Percentiles rank a stretch among this genome's conserved stretches.
phyloP scores from a whole-genome alignment of 92 coral and sea anemone species.

The Siderastrea radians region DNA sequence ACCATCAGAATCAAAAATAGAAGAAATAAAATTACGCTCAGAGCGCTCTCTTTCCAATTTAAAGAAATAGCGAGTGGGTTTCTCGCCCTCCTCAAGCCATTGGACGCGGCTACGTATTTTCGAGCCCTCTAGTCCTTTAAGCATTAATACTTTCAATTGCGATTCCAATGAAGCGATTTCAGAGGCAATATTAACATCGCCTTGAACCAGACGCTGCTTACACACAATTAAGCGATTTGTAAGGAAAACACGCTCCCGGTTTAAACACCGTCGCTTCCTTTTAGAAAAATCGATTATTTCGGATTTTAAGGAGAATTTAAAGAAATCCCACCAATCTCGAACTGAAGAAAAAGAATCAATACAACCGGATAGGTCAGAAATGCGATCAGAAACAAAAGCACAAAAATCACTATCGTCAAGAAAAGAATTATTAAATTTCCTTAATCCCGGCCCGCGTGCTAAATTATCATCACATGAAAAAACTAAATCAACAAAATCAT shows the following conservation, averaged over 20 bases:
- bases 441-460: not conserved
- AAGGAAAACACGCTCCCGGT: not conserved
- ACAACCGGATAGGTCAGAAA: not conserved
- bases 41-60: not conserved
- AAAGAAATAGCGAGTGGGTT: constrained; percentile 21
- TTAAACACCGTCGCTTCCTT: not conserved
- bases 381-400: not conserved
- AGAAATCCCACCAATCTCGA: not conserved
- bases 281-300: not conserved
- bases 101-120: not conserved
- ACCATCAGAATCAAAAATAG: not conserved
- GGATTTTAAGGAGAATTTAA: not conserved
- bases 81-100: constrained; percentile 41
- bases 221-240: not conserved
- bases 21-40: not conserved
- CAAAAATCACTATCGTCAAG: not conserved
- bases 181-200: not conserved
- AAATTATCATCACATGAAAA: not conserved
- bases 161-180: not conserved
- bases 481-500: not conserved
- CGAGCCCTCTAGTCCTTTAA: not conserved
- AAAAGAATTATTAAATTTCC: not conserved
- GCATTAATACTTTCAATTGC: not conserved
- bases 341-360: not conserved
- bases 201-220: not conserved